Evolutionary conservation across 2,888 invertebrate genomes (phyloP).

Genomic region (Cryptus armator): DNA sequence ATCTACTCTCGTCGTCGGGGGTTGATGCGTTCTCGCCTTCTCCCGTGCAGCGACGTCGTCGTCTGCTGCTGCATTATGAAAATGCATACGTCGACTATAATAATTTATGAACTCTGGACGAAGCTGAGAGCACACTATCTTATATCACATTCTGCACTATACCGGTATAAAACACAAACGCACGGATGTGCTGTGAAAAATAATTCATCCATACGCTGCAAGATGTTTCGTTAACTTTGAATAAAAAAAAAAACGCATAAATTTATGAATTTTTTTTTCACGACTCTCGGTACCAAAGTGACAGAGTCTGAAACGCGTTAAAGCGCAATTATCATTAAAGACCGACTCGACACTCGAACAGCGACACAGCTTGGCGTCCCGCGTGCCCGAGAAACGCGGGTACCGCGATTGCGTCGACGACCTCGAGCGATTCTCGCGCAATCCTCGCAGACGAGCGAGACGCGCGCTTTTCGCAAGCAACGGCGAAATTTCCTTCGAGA

Average conservation of each 20-base stretch:
- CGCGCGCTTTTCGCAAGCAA: slow-evolving; percentile 37
- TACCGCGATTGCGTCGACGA: slow-evolving; percentile 55
- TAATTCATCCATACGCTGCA: neutral
- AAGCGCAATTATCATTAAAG: slow-evolving; percentile 52
- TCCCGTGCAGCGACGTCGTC: neutral
- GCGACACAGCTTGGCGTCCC: slow-evolving; percentile 3
- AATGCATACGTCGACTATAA: slow-evolving; percentile 78
- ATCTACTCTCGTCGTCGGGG: slow-evolving; percentile 53
- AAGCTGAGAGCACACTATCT: slow-evolving; percentile 65
- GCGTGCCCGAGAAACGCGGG: slow-evolving; percentile 12
- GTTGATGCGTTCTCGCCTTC: slow-evolving; percentile 8
- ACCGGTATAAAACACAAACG: neutral
- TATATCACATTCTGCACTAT: slow-evolving; percentile 41
- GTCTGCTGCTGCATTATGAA: slow-evolving; percentile 72
- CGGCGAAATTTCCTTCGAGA: slow-evolving; percentile 22
- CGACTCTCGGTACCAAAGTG: neutral
- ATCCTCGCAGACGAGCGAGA: slow-evolving; percentile 27
- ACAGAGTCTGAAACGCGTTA: neutral
- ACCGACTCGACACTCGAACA: slow-evolving; percentile 36
- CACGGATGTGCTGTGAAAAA: neutral
- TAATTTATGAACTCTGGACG: slow-evolving; percentile 74
- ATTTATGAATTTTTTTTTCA: slow-evolving; percentile 21
- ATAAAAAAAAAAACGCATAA: slow-evolving; percentile 27
- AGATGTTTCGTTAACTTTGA: neutral
- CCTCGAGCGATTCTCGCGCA: slow-evolving; percentile 28